phyloP scores from a whole-genome alignment of 1,140 invertebrate species.

The Palaemon carinicauda region DNA sequence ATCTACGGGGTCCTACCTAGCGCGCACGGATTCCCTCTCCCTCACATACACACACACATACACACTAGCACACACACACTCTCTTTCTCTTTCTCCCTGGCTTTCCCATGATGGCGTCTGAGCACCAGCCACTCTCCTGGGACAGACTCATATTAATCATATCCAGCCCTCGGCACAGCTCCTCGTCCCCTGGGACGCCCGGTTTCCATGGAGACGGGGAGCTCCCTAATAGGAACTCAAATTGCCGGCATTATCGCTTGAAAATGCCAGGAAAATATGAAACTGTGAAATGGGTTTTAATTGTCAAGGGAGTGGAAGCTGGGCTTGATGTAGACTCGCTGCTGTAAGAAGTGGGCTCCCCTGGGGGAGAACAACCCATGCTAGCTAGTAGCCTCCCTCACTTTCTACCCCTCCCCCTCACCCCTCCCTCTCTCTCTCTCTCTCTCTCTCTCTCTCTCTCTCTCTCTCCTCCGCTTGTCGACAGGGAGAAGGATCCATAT shows the following conservation, averaged over 20 bases:
- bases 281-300: conserved; percentile 55
- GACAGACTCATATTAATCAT: conserved; percentile 49
- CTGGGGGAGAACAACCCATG: background rate
- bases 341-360: conserved; percentile 31
- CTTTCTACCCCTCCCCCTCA: background rate
- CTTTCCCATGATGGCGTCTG: background rate
- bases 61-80: background rate
- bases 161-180: conserved; percentile 32
- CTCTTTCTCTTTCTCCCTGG: background rate
- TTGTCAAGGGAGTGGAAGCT: conserved; percentile 44
- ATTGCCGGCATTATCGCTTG: conserved; percentile 51
- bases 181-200: conserved; percentile 12
- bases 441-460: background rate
- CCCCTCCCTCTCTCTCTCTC: background rate
- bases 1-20: background rate
- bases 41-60: background rate
- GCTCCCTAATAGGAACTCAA: conserved; percentile 49
- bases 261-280: conserved; percentile 54
- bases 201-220: conserved; percentile 51
- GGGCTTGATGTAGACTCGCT: conserved; percentile 39
- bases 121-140: background rate
- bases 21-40: background rate
- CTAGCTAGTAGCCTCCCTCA: background rate
- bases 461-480: background rate
- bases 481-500: too few relatives aligned